Percentiles rank a stretch among this genome's conserved stretches.
phyloP scores from a whole-genome alignment of 2,113 vertebrate genomes.

The Danionella cerebrum region DNA sequence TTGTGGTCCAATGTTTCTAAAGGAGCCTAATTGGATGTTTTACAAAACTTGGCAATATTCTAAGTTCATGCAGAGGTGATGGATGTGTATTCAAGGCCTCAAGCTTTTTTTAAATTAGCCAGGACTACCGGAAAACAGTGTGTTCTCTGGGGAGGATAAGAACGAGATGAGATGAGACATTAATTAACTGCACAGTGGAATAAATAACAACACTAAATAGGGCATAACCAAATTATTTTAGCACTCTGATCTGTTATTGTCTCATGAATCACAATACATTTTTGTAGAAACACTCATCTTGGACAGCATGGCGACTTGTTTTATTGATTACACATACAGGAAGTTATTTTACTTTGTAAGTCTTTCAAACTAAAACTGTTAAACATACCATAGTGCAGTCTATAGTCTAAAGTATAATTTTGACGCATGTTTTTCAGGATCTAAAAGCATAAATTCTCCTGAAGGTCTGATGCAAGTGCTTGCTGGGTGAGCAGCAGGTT shows the following conservation, averaged over 20 bases:
- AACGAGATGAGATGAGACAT: background rate
- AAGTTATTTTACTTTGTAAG: no score
- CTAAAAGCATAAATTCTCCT: background rate
- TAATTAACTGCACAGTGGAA: background rate
- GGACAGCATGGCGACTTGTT: no score
- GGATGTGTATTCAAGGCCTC: background rate
- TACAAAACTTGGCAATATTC: background rate
- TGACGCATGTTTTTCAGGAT: background rate
- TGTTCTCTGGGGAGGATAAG: background rate
- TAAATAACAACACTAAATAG: background rate
- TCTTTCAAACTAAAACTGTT: no score
- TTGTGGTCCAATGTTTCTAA: background rate
- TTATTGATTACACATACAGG: no score
- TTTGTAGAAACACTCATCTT: no score
- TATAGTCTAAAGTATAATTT: background rate
- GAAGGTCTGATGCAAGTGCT: background rate
- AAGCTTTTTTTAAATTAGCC: background rate
- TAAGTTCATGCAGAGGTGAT: background rate
- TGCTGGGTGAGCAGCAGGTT: slow-evolving; percentile 1
- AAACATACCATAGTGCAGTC: no score
- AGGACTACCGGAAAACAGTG: background rate
- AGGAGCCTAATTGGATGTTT: background rate
- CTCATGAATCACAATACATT: no score
- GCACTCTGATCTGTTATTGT: no score
- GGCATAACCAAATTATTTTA: no score